Evolutionary conservation across 2,113 vertebrate species (phyloP).

Genomic region (Phaethon lepturus): DNA sequence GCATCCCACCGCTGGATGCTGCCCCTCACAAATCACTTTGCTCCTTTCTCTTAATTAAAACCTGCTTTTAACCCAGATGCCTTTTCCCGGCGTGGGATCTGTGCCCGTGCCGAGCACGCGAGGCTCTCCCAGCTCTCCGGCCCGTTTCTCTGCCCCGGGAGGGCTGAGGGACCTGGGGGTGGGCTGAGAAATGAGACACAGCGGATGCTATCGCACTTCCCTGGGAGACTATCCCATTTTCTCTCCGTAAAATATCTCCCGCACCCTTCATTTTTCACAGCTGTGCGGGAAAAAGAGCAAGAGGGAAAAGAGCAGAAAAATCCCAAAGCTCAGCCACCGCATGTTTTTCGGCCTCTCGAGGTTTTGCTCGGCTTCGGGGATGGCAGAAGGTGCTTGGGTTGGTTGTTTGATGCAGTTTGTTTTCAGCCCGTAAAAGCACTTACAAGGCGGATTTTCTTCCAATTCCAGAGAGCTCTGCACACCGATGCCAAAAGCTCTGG

Average conservation of each 20-base stretch:
- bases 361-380: not conserved
- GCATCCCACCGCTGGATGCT: slow-evolving; percentile 36
- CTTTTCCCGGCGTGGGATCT: not conserved
- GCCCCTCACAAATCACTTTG: slow-evolving; percentile 39
- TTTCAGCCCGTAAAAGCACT: slow-evolving; percentile 43
- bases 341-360: not conserved
- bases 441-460: slow-evolving; percentile 42
- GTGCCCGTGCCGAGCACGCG: accelerated
- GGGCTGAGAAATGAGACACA: not conserved
- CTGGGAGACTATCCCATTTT: not conserved
- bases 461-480: slow-evolving; percentile 4
- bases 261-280: not conserved
- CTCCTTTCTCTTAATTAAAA: slow-evolving; percentile 64
- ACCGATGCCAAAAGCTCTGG: not conserved
- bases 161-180: not conserved
- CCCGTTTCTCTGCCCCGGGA: not conserved
- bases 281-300: not conserved
- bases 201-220: accelerated
- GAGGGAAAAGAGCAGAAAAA: not conserved
- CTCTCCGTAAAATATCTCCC: not conserved
- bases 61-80: not conserved
- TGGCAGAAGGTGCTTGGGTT: not conserved
- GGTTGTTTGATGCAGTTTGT: not conserved
- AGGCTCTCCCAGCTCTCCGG: not conserved
- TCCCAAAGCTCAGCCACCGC: not conserved